Conservation (phyloP, 2,797 vertebrate genomes). For the Loriculus beryllinus region DNA sequence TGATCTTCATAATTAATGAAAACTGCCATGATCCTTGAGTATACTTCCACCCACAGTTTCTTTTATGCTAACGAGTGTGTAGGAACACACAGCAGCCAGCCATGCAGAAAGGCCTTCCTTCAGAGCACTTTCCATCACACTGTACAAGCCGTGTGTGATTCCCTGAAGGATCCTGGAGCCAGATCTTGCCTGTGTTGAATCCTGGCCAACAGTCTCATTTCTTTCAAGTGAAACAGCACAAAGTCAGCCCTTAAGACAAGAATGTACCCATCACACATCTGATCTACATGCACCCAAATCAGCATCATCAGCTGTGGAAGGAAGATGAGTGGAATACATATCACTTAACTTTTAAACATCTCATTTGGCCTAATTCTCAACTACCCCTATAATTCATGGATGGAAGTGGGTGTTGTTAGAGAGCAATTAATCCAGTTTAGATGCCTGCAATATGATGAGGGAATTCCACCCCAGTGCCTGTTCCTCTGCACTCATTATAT, state of each 20-base stretch:
- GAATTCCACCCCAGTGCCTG: neutral
- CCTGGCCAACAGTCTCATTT: neutral
- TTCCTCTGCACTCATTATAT: neutral
- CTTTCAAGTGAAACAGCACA: neutral
- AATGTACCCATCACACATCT: neutral
- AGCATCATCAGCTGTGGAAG: neutral
- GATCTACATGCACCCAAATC: neutral
- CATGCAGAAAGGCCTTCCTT: neutral
- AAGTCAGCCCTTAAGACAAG: neutral
- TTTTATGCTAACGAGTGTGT: neutral
- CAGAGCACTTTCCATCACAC: neutral
- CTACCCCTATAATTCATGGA: neutral
- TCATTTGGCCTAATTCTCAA: neutral
- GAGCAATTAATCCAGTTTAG: neutral
- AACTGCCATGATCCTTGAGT: constrained; percentile 4
- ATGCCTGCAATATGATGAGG: neutral
- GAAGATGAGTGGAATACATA: neutral
- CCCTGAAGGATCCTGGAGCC: neutral
- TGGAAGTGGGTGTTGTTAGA: neutral
- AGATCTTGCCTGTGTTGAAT: neutral
- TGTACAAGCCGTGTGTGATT: neutral
- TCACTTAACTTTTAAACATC: neutral
- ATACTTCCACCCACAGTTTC: constrained; percentile 6
- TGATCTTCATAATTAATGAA: constrained; percentile 18
- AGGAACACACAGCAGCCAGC: neutral